phyloP scores from a whole-genome alignment of 2,113 vertebrate species.

The Onychostoma macrolepis region DNA sequence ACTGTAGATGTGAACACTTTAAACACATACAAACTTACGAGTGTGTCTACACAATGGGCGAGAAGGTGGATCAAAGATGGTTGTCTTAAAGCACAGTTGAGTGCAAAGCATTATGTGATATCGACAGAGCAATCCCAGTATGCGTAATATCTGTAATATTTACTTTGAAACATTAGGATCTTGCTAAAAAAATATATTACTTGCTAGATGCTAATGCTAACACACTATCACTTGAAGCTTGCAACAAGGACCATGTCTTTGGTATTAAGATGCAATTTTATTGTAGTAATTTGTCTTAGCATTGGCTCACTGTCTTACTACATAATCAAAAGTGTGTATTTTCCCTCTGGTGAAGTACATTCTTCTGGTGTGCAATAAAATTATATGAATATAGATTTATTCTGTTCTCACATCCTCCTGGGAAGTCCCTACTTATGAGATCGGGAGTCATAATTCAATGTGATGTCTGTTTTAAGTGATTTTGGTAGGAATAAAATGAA shows the following conservation, averaged over 20 bases:
- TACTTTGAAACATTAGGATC: no score
- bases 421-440: background rate
- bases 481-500: background rate
- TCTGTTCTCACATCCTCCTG: background rate
- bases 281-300: background rate
- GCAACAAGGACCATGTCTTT: background rate
- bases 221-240: background rate
- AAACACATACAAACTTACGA: slow-evolving; percentile 23
- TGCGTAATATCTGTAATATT: no score
- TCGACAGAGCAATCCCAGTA: background rate
- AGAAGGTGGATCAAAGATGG: background rate
- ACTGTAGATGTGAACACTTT: background rate
- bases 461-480: background rate
- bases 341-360: background rate
- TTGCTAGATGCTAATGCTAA: background rate
- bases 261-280: background rate
- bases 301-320: background rate
- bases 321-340: background rate
- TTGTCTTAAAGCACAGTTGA: background rate
- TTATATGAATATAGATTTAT: background rate
- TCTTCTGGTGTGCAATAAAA: background rate
- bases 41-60: background rate
- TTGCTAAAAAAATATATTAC: no score
- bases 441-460: background rate
- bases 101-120: slow-evolving; percentile 29